Percentiles rank a stretch among this genome's conserved stretches.
Conservation (phyloP, 2,113 vertebrate genomes). For the Chionodraco myersi region DNA sequence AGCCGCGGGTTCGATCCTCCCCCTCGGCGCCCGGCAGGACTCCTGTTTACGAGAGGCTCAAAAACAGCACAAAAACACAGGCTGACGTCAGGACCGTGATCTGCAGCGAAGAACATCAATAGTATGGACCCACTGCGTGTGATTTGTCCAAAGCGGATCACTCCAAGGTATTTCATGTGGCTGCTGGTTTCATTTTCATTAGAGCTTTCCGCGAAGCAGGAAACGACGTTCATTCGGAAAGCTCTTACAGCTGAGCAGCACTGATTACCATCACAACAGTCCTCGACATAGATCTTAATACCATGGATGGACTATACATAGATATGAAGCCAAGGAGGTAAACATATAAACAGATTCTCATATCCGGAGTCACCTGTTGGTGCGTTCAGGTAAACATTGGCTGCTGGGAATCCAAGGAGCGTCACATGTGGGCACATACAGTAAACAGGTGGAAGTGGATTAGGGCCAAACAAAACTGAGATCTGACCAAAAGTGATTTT, state of each 20-base stretch:
- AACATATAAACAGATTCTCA: neutral
- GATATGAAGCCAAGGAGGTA: neutral
- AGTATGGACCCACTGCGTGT: slow-evolving; percentile 9
- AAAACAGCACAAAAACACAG: slow-evolving; percentile 60
- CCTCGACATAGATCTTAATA: neutral
- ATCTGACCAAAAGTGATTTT: too few species aligned
- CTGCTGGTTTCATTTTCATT: slow-evolving; percentile 13
- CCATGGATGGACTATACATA: neutral
- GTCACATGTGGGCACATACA: too few species aligned
- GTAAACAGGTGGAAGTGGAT: too few species aligned
- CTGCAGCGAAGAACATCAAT: slow-evolving; percentile 59
- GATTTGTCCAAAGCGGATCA: slow-evolving; percentile 11
- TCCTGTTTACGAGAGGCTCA: slow-evolving; percentile 72
- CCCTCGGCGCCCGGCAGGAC: slow-evolving; percentile 65
- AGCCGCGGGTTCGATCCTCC: slow-evolving; percentile 70
- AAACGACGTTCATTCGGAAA: neutral
- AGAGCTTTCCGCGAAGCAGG: slow-evolving; percentile 25
- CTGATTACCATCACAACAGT: neutral
- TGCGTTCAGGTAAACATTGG: too few species aligned
- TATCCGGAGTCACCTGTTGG: neutral
- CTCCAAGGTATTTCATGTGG: slow-evolving; percentile 3
- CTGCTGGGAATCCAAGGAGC: neutral
- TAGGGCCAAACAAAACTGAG: too few species aligned
- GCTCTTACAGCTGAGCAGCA: neutral
- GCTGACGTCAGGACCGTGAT: slow-evolving; percentile 65